Evolutionary conservation across 2,113 vertebrate species (phyloP).

Genomic region (Gnathonemus longibarbis): DNA sequence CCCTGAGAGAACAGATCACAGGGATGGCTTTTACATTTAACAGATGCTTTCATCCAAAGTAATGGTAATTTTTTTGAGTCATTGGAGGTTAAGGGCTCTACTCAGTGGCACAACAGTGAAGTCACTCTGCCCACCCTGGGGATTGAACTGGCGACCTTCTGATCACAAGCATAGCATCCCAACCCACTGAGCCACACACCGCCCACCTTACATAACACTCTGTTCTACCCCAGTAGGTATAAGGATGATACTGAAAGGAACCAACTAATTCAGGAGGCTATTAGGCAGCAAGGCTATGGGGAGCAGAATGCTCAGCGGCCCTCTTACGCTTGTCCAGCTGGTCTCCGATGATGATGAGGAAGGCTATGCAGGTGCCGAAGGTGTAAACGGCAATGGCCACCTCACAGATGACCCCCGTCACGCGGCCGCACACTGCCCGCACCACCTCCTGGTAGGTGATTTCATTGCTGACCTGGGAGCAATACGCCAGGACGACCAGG

Average conservation of each 20-base stretch:
- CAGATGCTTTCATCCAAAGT: not conserved
- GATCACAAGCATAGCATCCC: not conserved
- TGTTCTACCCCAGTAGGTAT: not conserved
- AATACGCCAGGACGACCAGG: conserved; percentile 88
- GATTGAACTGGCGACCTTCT: not conserved
- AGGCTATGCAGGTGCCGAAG: conserved; percentile 93
- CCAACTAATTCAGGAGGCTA: not conserved
- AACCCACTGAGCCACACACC: not conserved
- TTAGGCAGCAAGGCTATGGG: not conserved
- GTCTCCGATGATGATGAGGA: conserved; percentile 96
- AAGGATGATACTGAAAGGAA: not conserved
- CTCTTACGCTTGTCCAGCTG: conserved; percentile 90
- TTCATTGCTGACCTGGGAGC: conserved; percentile 86
- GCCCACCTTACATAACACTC: not conserved
- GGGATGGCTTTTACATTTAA: not conserved
- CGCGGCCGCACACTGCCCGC: conserved; percentile 81
- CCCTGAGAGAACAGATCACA: not conserved
- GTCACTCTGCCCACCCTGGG: not conserved
- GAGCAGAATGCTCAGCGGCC: not conserved
- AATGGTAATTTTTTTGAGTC: not conserved
- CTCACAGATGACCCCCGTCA: conserved; percentile 79
- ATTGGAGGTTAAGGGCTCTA: not conserved
- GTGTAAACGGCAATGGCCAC: conserved; percentile 86
- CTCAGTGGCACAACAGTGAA: not conserved
- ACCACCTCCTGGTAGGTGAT: conserved; percentile 95